Evolutionary conservation across 1,140 invertebrate genomes (phyloP).

Genomic region (Drosophila carrolli): DNA sequence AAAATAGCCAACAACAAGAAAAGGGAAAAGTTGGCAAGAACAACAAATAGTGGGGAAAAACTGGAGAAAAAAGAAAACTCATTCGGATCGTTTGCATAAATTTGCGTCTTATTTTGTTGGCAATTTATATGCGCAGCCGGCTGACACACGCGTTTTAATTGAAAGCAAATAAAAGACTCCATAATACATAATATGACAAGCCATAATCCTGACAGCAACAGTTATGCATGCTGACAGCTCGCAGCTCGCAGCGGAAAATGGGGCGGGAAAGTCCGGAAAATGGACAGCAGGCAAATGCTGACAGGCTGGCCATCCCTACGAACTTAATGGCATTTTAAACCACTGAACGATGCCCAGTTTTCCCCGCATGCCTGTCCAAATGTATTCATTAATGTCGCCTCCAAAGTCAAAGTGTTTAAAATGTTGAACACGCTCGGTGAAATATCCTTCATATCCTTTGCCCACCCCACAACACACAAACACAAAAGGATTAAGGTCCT

Average conservation of each 20-base stretch:
- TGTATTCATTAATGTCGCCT: constrained; percentile 78
- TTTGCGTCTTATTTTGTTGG: constrained; percentile 73
- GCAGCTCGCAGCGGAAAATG: constrained; percentile 46
- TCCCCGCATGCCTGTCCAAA: constrained; percentile 21
- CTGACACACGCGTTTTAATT: constrained; percentile 80
- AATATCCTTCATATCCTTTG: constrained; percentile 17
- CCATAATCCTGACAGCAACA: constrained; percentile 80
- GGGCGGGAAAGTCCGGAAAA: constrained; percentile 18
- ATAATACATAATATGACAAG: constrained; percentile 80
- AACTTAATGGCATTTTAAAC: constrained; percentile 78
- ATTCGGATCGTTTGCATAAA: constrained; percentile 67
- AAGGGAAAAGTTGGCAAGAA: constrained; percentile 13
- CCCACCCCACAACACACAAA: constrained; percentile 16
- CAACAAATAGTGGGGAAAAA: constrained; percentile 8
- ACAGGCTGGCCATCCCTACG: constrained; percentile 53
- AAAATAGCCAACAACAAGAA: constrained; percentile 21
- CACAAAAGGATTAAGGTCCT: constrained; percentile 42
- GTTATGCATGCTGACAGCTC: constrained; percentile 76
- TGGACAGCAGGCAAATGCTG: constrained; percentile 36
- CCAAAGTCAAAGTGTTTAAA: constrained; percentile 74
- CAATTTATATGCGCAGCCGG: constrained; percentile 73
- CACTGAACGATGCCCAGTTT: constrained; percentile 45
- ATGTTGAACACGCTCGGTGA: constrained; percentile 67
- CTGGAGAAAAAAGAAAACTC: constrained; percentile 23
- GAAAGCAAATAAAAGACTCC: constrained; percentile 81